These are phyloP conservation scores for Ichneumon xanthorius DNA, from an alignment of 2,888 invertebrate genomes.

Conservation along the genomic window DNA sequence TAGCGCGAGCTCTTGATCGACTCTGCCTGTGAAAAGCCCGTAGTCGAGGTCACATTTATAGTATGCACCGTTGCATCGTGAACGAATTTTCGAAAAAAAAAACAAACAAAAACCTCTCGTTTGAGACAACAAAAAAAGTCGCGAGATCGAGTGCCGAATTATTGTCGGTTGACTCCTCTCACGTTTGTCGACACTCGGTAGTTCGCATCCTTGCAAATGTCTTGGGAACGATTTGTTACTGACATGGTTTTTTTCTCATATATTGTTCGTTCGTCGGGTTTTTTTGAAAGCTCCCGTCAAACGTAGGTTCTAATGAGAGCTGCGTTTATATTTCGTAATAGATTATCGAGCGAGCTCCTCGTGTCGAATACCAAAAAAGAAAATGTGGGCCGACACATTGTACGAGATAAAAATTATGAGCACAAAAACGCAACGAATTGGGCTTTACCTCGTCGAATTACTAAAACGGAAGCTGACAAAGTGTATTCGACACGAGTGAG, in stretches of 20 bases:
- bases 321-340: slow-evolving; percentile 70
- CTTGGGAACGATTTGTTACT: slow-evolving; percentile 76
- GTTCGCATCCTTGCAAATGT: slow-evolving; percentile 72
- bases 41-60: slow-evolving; percentile 71
- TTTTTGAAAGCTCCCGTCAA: slow-evolving; percentile 68
- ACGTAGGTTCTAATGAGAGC: slow-evolving; percentile 68
- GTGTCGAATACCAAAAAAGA: slow-evolving; percentile 57
- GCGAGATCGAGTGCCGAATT: slow-evolving; percentile 26
- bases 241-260: slow-evolving; percentile 72
- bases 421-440: neutral
- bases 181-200: slow-evolving; percentile 45
- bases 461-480: neutral
- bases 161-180: slow-evolving; percentile 22
- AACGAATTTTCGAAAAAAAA: slow-evolving; percentile 58
- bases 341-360: slow-evolving; percentile 59
- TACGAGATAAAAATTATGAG: neutral
- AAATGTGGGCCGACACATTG: neutral
- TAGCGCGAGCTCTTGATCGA: slow-evolving; percentile 77
- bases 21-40: slow-evolving; percentile 74
- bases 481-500: slow-evolving; percentile 72
- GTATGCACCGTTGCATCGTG: slow-evolving; percentile 75
- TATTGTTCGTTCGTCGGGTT: slow-evolving; percentile 72
- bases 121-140: slow-evolving; percentile 33
- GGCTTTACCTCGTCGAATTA: neutral
- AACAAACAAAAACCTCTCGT: slow-evolving; percentile 37